Base-by-base conservation (phyloP, 2,888 invertebrate genomes). In the Lasioglossum zephyrum region DNA sequence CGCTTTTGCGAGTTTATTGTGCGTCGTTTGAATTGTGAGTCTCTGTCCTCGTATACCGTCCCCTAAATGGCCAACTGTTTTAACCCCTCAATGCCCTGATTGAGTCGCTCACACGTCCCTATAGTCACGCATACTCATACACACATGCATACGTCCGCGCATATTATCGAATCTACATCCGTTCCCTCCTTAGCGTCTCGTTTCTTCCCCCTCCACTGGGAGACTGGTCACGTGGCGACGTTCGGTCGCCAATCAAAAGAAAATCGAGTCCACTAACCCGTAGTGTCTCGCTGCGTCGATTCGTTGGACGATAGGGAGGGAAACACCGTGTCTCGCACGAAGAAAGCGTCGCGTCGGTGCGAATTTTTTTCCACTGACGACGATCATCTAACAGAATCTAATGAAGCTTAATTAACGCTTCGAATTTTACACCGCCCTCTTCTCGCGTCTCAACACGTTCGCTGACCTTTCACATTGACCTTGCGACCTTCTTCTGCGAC, bases 1-100 rank as follows among this genome's bases (percentile, higher is more conserved):
- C 94, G 90, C 92, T 93, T 69, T 87, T 91, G 94, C 93, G 94
- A 95, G 92, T 89, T 94, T 93, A 93, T 94, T 95, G 95, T 95
- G 94, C 95, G 95, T 95, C 93, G 90, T 94, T 93, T 92, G 93
- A 85, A 93, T 92, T 91, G 88, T 91, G 87, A 84, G 84, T 86
- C 22, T 53, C 81, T 87, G 79, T 83, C 79, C 77, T 86, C 85
- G 77, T 87, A 60, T 63, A 80, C 74, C 75, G 66, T 47, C 53
- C 81, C 44, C 66, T 39, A 63, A 63, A 73, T 63, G 8, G 41
- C 76, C 47, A 53, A 26, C n/a, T 49, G 31, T 44, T 66, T 41
- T 57, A 79, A 73, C 36, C 73, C 39, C 72, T 77, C 73, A 39
- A 70, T n/a, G 13, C 73, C 41, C 72, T 41, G 13, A 53, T 73